Evolutionary conservation across 2,797 vertebrate genomes (phyloP).

Genomic region (Chelmon rostratus): DNA sequence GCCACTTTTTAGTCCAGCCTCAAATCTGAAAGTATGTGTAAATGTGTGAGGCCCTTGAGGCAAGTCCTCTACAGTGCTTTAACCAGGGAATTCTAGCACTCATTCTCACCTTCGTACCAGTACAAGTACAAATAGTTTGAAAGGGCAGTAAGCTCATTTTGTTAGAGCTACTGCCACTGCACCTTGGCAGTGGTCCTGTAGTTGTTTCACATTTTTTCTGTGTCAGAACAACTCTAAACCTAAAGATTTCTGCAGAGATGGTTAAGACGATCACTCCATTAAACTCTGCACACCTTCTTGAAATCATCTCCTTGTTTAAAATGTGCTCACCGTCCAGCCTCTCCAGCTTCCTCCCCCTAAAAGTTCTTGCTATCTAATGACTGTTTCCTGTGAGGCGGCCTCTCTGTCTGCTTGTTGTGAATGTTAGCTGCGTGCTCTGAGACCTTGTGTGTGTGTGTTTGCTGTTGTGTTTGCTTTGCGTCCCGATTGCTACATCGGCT

Average conservation of each 20-base stretch:
- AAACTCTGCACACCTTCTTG: too few species aligned
- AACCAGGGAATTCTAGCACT: neutral
- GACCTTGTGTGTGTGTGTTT: constrained; percentile 37
- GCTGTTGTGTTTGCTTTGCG: constrained; percentile 31
- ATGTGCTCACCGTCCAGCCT: neutral
- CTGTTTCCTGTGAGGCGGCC: constrained; percentile 64
- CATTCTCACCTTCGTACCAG: neutral
- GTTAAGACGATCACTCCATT: too few species aligned
- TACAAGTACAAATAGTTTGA: neutral
- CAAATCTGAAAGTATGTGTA: constrained; percentile 24
- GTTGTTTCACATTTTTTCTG: neutral
- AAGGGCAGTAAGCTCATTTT: neutral
- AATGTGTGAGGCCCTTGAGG: neutral
- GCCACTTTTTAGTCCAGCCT: constrained; percentile 5
- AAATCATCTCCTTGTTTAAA: too few species aligned
- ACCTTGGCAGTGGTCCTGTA: neutral
- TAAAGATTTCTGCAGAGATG: neutral
- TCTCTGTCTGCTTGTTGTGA: constrained; percentile 46
- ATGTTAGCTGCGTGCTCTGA: constrained; percentile 21
- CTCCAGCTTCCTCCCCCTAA: constrained; percentile 40
- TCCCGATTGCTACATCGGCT: constrained; percentile 32
- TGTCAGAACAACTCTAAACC: neutral
- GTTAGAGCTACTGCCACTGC: neutral
- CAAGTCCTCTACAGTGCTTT: neutral
- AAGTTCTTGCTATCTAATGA: constrained; percentile 62